Percentiles rank a stretch among this genome's conserved stretches.
Evolutionary conservation across 2,797 vertebrate genomes (phyloP).

Genomic region (Brachyalestes nurse): DNA sequence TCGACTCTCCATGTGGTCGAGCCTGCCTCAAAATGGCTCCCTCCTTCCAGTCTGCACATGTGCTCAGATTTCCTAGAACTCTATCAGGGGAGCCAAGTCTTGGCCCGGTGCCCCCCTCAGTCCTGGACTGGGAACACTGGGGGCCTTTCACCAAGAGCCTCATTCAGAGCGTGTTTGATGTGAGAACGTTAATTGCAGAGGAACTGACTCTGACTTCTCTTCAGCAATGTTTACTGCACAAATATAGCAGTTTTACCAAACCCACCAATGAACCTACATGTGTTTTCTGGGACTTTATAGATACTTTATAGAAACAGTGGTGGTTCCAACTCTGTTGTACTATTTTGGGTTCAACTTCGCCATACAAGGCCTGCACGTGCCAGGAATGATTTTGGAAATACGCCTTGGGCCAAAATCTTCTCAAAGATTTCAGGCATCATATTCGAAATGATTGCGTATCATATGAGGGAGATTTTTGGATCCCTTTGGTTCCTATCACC

Average conservation of each 20-base stretch:
- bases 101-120: background rate
- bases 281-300: too few species aligned
- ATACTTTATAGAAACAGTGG: too few species aligned
- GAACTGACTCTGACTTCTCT: background rate
- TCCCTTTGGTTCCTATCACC: too few species aligned
- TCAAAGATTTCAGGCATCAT: too few species aligned
- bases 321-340: too few species aligned
- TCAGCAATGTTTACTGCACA: background rate
- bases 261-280: background rate
- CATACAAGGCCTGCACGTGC: too few species aligned
- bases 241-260: background rate
- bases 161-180: background rate
- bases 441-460: too few species aligned
- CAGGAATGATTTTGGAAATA: too few species aligned
- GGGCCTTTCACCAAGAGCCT: background rate
- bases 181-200: background rate
- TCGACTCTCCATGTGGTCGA: conserved; percentile 21
- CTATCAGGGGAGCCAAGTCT: conserved; percentile 36
- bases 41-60: conserved; percentile 38
- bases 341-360: too few species aligned
- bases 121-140: conserved; percentile 10
- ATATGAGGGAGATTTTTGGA: too few species aligned
- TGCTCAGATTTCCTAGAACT: conserved; percentile 74
- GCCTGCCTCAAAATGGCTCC: conserved; percentile 31
- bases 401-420: too few species aligned